phyloP scores from a whole-genome alignment of 1,140 invertebrate species.

The Paraescarpia echinospica region DNA sequence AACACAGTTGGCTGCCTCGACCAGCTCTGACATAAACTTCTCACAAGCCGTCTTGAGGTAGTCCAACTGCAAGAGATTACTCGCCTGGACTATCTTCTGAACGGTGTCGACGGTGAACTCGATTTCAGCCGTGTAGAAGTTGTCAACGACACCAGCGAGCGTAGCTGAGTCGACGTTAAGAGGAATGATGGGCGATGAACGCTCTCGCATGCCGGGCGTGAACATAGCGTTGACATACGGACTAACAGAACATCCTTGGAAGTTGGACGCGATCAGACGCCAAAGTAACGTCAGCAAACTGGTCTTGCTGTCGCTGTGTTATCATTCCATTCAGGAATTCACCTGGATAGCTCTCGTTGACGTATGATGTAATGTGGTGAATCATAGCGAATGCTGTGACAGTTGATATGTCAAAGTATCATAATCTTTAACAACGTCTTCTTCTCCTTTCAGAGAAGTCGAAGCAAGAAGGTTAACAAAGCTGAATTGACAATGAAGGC shows the following conservation, averaged over 20 bases:
- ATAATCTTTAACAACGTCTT: too few relatives aligned
- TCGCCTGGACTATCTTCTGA: background rate
- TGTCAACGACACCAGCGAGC: conserved; percentile 4
- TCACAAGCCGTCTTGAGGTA: conserved; percentile 4
- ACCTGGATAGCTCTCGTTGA: background rate
- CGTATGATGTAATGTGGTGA: background rate
- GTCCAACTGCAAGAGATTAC: conserved; percentile 6
- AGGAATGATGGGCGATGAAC: too few relatives aligned
- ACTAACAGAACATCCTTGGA: conserved; percentile 26
- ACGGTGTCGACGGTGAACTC: conserved; percentile 10
- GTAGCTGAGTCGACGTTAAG: background rate
- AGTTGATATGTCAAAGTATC: too few relatives aligned
- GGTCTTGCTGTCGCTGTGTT: conserved; percentile 20
- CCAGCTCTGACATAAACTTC: background rate
- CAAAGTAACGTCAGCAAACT: conserved; percentile 28
- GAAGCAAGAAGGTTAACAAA: too few relatives aligned
- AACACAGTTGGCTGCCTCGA: background rate
- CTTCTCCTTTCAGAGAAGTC: too few relatives aligned
- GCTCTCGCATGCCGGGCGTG: background rate
- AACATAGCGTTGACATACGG: conserved; percentile 33
- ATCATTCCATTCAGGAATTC: background rate
- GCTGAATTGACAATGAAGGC: too few relatives aligned
- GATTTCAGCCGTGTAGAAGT: conserved; percentile 16
- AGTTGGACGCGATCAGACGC: conserved; percentile 23
- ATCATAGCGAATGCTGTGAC: background rate